Evolutionary conservation across 1,140 invertebrate genomes (phyloP).

Genomic region (Drosophila micromelanica): DNA sequence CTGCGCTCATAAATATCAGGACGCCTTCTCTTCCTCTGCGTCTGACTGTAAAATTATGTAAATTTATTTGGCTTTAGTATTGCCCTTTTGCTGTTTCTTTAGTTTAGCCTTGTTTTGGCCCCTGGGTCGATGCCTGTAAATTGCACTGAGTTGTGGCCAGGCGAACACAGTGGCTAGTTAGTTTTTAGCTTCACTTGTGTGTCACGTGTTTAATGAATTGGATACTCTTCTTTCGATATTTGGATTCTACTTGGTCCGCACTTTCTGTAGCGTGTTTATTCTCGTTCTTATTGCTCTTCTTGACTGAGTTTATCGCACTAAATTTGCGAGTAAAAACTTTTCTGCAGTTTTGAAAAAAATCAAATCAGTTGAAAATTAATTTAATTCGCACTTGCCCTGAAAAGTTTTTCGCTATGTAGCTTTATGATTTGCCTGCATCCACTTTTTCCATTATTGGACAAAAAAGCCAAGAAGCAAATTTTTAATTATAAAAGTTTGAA

Average conservation of each 20-base stretch:
- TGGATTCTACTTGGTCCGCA: not conserved
- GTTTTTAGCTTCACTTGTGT: not conserved
- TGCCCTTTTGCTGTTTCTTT: slow-evolving; percentile 50
- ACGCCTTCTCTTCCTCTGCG: slow-evolving; percentile 22
- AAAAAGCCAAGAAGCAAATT: slow-evolving; percentile 61
- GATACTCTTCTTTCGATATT: not conserved
- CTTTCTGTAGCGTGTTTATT: not conserved
- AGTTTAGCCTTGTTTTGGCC: slow-evolving; percentile 35
- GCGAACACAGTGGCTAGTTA: slow-evolving; percentile 6
- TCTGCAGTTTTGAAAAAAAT: slow-evolving; percentile 47
- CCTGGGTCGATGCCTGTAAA: slow-evolving; percentile 28
- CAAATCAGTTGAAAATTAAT: slow-evolving; percentile 83
- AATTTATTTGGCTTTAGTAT: slow-evolving; percentile 69
- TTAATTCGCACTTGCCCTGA: slow-evolving; percentile 72
- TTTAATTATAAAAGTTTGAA: slow-evolving; percentile 83
- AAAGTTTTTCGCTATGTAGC: slow-evolving; percentile 69
- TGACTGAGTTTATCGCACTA: not conserved
- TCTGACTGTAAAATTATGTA: slow-evolving; percentile 68
- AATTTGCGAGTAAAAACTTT: slow-evolving; percentile 57
- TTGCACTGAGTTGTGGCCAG: slow-evolving; percentile 32
- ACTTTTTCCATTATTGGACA: slow-evolving; percentile 29
- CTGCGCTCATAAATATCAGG: slow-evolving; percentile 75
- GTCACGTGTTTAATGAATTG: not conserved
- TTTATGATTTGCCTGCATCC: slow-evolving; percentile 67
- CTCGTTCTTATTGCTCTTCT: not conserved